Evolutionary conservation across 37 sponge, comb jelly and placozoan genomes (phyloP), one percentile per base, ranked within the genome.

Genomic region (Corticium candelabrum): DNA sequence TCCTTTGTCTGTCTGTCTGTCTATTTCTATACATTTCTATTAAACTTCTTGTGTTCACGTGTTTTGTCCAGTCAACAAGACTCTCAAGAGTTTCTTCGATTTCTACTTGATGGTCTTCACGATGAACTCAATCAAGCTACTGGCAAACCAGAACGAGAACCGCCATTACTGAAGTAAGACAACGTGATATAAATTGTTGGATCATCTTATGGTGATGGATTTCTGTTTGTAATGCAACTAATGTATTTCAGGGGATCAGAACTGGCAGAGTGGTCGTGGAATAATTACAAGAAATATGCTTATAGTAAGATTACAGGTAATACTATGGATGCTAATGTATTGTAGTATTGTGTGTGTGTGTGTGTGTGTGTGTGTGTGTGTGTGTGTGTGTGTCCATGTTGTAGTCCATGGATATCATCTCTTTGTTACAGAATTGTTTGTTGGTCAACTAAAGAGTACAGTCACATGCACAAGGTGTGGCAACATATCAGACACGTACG

Each of bases 81-180:
- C 57, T 76, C 91, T 11, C 90, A 90, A 35, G 94, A 93, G 84
- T 87, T 93, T 40, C 79, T 93, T n/a, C 80, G 94, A 0, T 85
- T 87, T 81, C 76, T 93, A 21, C 41, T 93, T 40, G 72, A 41
- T 68, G 86, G 84, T 40, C 77, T 93, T 1, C 90, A 93, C 76
- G 83, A 87, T 27, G 90, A 93, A 33, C 50, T 87, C 78, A 85
- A 80, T 78, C 40, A 36, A 32, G 62, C 11, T 50, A 27, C 62
- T 50, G 15, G 15, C 11, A 50, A 50, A 50, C 21, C 62, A 50
- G 62, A n/a, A n/a, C 62, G 21, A 50, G 62, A 11, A 50, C 11
- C 21, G 11, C 21, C 21, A 21, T 21, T 50, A 50, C 62, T 11
- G 11, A 11, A 50, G 62, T 50, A 50, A 50, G 11, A 50, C n/a